Evolutionary conservation across 2,113 vertebrate genomes (phyloP), one percentile per base, ranked within the genome.

Genomic region (Prunella fulvescens): DNA sequence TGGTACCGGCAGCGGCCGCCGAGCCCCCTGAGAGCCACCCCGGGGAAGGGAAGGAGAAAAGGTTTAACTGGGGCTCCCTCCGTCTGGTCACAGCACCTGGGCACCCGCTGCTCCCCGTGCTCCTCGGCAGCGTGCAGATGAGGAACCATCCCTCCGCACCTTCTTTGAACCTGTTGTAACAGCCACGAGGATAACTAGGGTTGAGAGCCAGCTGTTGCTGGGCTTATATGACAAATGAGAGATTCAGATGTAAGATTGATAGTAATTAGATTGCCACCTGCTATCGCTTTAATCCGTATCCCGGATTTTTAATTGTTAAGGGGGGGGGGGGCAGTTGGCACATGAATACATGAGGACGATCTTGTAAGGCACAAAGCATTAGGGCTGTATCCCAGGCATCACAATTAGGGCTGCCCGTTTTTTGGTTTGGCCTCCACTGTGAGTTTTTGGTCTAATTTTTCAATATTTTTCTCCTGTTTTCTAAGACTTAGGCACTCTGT

Each of bases 251-350:
- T 53, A 83, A 88, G 88, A 77, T 3, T 96, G 92, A 96, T 95
- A 88, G 90, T 94, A 96, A 97, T 97, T 97, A 96, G 66, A 96
- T 95, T 92, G 95, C 93, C 97, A 97, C 97, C 97, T 97, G 95
- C 96, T 93, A 95, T 89, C 12, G 29, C 96, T 97, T 95, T 96
- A 92, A 97, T 96, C 96, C 33, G 11, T 40, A 89, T 93, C 90
- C 81, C 40, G 2, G 79, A 90, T 93, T 96, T 93, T 91, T 95
- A 97, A 91, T 96, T 96, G 90, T 93, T 89, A 22, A 23, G 26
- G 14, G 40, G 39, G 19, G 33, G 42, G 9, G 45, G 29, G n/a
- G 13, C 39, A 50, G n/a, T 51, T 91, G 85, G 92, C 87, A 79
- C 82, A 95, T 57, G 78, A 94, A 93, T 80, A 67, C 29, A 28